Conservation (phyloP, 2,797 vertebrate species). For the Astyanax mexicanus region DNA sequence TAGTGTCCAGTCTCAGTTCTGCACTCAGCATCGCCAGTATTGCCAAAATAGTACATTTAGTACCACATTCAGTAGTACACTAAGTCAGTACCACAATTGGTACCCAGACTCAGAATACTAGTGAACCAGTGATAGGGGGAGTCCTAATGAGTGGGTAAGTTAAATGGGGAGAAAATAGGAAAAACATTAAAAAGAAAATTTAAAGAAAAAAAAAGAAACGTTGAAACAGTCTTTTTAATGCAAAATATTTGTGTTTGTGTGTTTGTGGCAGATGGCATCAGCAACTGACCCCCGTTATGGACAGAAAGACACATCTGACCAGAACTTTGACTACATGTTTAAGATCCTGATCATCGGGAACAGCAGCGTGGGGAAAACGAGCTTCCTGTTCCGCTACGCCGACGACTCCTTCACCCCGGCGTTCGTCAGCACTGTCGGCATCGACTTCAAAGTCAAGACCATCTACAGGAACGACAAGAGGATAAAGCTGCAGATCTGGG, state of each 20-base stretch:
- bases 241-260: slow-evolving; percentile 24
- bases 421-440: slow-evolving; percentile 97
- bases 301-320: slow-evolving; percentile 94
- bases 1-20: neutral
- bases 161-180: too few species aligned
- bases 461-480: slow-evolving; percentile 97
- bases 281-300: slow-evolving; percentile 91
- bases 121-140: too few species aligned
- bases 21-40: neutral
- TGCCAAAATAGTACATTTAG: too few species aligned
- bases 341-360: slow-evolving; percentile 99
- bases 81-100: too few species aligned
- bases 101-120: too few species aligned
- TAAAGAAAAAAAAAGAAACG: too few species aligned
- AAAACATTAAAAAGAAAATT: too few species aligned
- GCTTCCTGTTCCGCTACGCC: slow-evolving; percentile 97
- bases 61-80: too few species aligned
- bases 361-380: slow-evolving; percentile 96
- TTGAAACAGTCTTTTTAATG: too few species aligned
- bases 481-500: slow-evolving; percentile 99
- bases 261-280: slow-evolving; percentile 87
- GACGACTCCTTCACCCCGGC: slow-evolving; percentile 96
- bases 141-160: too few species aligned
- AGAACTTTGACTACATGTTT: slow-evolving; percentile 99
- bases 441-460: slow-evolving; percentile 98